Evolutionary conservation across 1,140 invertebrate species (phyloP).

Genomic region (Temnothorax curvispinosus): DNA sequence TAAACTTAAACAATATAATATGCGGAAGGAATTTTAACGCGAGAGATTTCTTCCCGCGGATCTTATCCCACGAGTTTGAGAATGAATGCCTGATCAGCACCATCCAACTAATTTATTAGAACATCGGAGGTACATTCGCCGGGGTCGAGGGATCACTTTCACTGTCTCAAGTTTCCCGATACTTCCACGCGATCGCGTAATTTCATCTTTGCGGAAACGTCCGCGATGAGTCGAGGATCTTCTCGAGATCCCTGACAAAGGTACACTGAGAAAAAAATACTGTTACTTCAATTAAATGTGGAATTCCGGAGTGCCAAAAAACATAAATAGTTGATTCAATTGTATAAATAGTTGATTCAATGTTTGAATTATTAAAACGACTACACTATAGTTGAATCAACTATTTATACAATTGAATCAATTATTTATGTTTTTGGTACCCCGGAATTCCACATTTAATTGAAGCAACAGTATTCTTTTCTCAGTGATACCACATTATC

Average conservation of each 20-base stretch:
- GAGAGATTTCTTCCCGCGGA: neutral
- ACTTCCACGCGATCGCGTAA: conserved; percentile 18
- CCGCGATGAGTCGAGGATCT: neutral
- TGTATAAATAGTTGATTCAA: too few species aligned
- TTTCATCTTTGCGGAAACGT: conserved; percentile 26
- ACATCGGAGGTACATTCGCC: neutral
- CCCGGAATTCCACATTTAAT: too few species aligned
- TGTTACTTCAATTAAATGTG: too few species aligned
- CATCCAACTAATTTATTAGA: conserved; percentile 46
- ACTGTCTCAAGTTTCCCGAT: conserved; percentile 30
- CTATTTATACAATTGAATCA: too few species aligned
- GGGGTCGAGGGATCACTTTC: conserved; percentile 50
- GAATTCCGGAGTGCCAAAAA: too few species aligned
- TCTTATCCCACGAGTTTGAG: conserved; percentile 20
- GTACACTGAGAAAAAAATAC: too few species aligned
- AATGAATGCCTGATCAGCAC: conserved; percentile 14
- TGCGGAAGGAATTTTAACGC: neutral
- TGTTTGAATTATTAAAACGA: too few species aligned
- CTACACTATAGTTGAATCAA: too few species aligned
- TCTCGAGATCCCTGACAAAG: neutral
- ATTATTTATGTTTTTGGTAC: too few species aligned
- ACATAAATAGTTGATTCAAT: too few species aligned
- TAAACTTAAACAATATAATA: neutral
- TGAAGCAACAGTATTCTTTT: too few species aligned
- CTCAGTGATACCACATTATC: too few species aligned